Evolutionary conservation across 2,888 invertebrate species (phyloP), one percentile per base, ranked within the genome.

Genomic region (Synanthedon tipuliformis): DNA sequence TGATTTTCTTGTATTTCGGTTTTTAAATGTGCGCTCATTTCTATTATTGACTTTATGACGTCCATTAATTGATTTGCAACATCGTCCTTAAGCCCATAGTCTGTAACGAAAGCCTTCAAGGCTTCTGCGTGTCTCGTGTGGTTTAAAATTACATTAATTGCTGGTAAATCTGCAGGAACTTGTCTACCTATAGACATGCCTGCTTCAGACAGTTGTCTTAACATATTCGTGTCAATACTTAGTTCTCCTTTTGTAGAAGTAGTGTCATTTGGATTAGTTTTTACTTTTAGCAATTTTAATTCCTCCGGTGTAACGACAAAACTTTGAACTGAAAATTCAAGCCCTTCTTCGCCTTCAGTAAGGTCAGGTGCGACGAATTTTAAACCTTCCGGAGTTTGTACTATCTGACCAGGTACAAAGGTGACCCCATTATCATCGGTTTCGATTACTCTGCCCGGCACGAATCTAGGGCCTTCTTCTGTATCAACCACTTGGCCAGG

Each of bases 341-440:
- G 80, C 0, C 91, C 91, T 67, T 91, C 91, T 51, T 90, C 89
- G 1, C 90, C 91, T 66, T 92, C 91, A 8, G 88, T 90, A 3
- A 92, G 78, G 66, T 92, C 92, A 18, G 92, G 92, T 0, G 92
- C 92, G 4, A 92, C 90, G 65, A 92, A 92, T 57, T 90, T 90
- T 1, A 91, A 85, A 0, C 94, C 94, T 67, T 90, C 91, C 48
- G 91, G 90, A 18, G 93, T 93, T 70, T 92, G 89, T 40, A 94
- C 88, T 8, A 93, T 93, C 82, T 94, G 93, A 1, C 94, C 94
- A 5, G 94, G 93, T 4, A 94, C 90, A 73, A 94, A 94, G 53
- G 92, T 92, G 2, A 93, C 89, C 23, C 91, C 90, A 15, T 93
- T 91, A 51, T 90, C 90, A 54, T 92, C 92, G 0, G 92, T 92